These are phyloP conservation scores for Poecilia gillii DNA, from an alignment of 2,797 vertebrate species.

Conservation along the genomic window DNA sequence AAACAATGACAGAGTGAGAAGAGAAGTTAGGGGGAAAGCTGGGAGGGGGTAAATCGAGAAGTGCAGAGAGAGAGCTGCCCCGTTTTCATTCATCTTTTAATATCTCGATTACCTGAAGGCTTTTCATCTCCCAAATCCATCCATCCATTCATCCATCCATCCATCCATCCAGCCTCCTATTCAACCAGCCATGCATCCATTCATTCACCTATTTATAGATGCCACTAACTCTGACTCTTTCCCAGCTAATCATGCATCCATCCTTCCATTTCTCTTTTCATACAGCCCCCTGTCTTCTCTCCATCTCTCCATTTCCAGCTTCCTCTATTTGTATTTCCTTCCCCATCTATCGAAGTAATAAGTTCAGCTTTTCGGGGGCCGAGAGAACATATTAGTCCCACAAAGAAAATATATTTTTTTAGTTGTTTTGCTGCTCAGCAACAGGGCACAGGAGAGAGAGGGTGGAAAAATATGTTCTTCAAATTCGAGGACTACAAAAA, in stretches of 20 bases:
- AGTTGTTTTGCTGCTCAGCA: slow-evolving; percentile 33
- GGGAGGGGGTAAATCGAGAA: slow-evolving; percentile 36
- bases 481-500: slow-evolving; percentile 34
- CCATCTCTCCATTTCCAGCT: slow-evolving; percentile 41
- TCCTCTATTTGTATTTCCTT: slow-evolving; percentile 45
- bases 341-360: slow-evolving; percentile 47
- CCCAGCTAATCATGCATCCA: slow-evolving; percentile 66
- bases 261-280: slow-evolving; percentile 66
- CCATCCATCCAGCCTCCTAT: slow-evolving; percentile 52
- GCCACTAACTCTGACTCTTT: slow-evolving; percentile 40
- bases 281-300: slow-evolving; percentile 43
- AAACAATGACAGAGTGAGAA: slow-evolving; percentile 45
- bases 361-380: slow-evolving; percentile 10
- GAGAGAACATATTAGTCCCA: not conserved
- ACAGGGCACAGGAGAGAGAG: slow-evolving; percentile 9
- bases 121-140: slow-evolving; percentile 62
- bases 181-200: slow-evolving; percentile 59
- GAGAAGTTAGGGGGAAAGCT: slow-evolving; percentile 31
- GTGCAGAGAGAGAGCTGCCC: slow-evolving; percentile 49
- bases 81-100: slow-evolving; percentile 70
- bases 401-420: slow-evolving; percentile 26
- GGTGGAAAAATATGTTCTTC: slow-evolving; percentile 3
- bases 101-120: slow-evolving; percentile 64
- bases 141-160: slow-evolving; percentile 50
- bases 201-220: slow-evolving; percentile 70